These are phyloP conservation scores for Erebia epiphron DNA, from an alignment of 2,888 invertebrate species.

Conservation along the genomic window DNA sequence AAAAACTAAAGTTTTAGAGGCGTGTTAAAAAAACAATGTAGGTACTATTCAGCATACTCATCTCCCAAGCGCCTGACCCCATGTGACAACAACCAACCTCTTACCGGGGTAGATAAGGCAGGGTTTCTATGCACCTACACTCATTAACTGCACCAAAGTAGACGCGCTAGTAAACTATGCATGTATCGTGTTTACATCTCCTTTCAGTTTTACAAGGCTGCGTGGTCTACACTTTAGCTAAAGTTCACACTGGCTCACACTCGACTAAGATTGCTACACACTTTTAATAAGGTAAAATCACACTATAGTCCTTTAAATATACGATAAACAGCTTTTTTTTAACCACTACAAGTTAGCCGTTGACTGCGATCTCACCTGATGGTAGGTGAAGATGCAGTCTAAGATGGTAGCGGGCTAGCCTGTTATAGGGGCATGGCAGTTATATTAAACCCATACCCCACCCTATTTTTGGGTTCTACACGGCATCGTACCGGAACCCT, in stretches of 20 bases:
- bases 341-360: too few relatives aligned
- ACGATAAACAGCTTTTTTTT: too few relatives aligned
- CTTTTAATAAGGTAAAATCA: too few relatives aligned
- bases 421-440: too few relatives aligned
- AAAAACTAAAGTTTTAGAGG: neutral
- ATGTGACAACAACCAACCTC: slow-evolving; percentile 52
- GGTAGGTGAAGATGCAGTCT: too few relatives aligned
- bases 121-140: slow-evolving; percentile 61
- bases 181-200: slow-evolving; percentile 79
- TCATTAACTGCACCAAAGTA: slow-evolving; percentile 78
- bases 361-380: too few relatives aligned
- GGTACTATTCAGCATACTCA: slow-evolving; percentile 36
- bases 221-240: neutral
- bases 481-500: too few relatives aligned
- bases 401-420: too few relatives aligned
- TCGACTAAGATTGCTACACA: neutral
- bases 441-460: too few relatives aligned
- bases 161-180: slow-evolving; percentile 69
- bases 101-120: slow-evolving; percentile 65
- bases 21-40: slow-evolving; percentile 21
- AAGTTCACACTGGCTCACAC: neutral
- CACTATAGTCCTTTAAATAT: too few relatives aligned
- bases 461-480: too few relatives aligned
- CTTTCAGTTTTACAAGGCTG: slow-evolving; percentile 62
- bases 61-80: slow-evolving; percentile 35